phyloP scores from a whole-genome alignment of 2,888 invertebrate genomes.

The Caenorhabditis wallacei region DNA sequence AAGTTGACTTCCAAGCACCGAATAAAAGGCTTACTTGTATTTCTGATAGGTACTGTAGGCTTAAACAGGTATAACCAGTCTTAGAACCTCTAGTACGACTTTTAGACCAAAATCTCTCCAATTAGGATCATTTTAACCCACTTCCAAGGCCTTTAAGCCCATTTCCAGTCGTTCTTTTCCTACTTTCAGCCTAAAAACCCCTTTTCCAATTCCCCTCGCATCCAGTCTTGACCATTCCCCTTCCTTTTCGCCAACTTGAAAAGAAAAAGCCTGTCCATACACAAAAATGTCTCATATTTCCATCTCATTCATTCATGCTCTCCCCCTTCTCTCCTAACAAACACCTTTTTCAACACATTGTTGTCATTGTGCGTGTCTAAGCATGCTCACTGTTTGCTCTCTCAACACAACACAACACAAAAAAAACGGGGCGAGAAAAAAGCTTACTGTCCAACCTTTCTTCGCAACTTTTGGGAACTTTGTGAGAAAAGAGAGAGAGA shows the following conservation, averaged over 20 bases:
- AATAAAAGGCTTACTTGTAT: too few species aligned
- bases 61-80: too few species aligned
- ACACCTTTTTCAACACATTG: conserved; percentile 7
- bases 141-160: too few species aligned
- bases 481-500: background rate
- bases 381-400: conserved; percentile 10
- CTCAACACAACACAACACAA: too few species aligned
- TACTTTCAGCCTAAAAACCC: background rate
- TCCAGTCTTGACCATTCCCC: background rate
- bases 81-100: too few species aligned
- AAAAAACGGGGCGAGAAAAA: conserved; percentile 3
- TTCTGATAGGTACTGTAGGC: too few species aligned
- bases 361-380: conserved; percentile 10
- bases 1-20: too few species aligned
- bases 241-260: too few species aligned
- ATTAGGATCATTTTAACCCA: too few species aligned
- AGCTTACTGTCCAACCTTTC: conserved; percentile 18
- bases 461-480: conserved; percentile 14
- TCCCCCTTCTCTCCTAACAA: conserved; percentile 1
- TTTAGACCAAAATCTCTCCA: too few species aligned
- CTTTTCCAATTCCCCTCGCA: background rate
- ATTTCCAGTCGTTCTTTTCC: too few species aligned
- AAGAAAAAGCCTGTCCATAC: background rate
- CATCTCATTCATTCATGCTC: conserved; percentile 17
- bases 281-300: conserved; percentile 39